These are phyloP conservation scores for Characodon lateralis DNA, from an alignment of 2,797 vertebrate genomes.

Conservation along the genomic window DNA sequence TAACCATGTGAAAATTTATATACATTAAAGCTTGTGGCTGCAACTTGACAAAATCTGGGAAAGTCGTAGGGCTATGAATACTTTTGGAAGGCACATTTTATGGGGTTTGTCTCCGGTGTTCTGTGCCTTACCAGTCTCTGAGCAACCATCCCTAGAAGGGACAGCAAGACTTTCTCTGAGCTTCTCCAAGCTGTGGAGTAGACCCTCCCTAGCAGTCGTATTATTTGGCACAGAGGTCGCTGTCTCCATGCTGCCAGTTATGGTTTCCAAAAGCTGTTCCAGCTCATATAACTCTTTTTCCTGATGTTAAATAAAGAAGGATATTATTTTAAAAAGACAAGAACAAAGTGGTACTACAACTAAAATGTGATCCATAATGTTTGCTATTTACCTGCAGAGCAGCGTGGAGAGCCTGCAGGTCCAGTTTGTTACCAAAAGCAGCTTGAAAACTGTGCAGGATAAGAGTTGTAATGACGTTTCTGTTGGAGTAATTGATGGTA, in stretches of 20 bases:
- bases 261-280: conserved; percentile 77
- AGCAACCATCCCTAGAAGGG: conserved; percentile 52
- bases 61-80: neutral
- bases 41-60: neutral
- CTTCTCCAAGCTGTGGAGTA: conserved; percentile 76
- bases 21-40: neutral
- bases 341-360: neutral
- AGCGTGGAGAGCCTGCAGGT: conserved; percentile 73
- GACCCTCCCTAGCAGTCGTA: conserved; percentile 68
- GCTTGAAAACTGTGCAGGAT: conserved; percentile 89
- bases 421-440: conserved; percentile 76
- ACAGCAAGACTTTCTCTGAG: conserved; percentile 74
- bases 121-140: conserved; percentile 50
- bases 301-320: conserved; percentile 43
- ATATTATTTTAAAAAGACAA: neutral
- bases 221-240: conserved; percentile 74
- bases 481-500: conserved; percentile 52
- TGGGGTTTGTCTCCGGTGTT: neutral
- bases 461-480: conserved; percentile 75
- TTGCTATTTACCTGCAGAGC: conserved; percentile 83
- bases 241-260: conserved; percentile 81
- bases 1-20: too few species aligned
- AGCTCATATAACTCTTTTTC: conserved; percentile 83
- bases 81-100: neutral
- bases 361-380: neutral